Percentiles rank a stretch among this genome's conserved stretches.
phyloP scores from a whole-genome alignment of 2,797 vertebrate genomes.

The Strix occidentalis region DNA sequence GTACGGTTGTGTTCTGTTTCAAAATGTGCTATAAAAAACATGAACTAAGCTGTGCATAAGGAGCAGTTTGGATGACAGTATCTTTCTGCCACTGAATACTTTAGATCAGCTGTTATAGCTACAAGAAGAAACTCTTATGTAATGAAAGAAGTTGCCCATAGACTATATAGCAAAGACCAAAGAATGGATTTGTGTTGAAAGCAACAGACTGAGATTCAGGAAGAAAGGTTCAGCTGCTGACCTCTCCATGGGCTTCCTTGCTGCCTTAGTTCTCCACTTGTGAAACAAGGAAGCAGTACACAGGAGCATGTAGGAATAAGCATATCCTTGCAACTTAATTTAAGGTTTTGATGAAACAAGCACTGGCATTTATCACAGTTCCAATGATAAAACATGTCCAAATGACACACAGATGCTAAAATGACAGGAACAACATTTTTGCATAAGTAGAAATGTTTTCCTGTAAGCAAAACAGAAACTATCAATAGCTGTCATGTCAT shows the following conservation, averaged over 20 bases:
- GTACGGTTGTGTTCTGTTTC: background rate
- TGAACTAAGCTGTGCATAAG: background rate
- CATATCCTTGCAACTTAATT: background rate
- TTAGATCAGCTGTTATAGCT: background rate
- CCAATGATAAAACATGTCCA: background rate
- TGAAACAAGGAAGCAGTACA: background rate
- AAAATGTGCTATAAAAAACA: background rate
- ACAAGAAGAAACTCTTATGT: background rate
- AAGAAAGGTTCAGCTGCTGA: background rate
- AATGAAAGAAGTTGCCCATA: background rate
- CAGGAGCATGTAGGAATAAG: background rate
- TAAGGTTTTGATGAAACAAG: background rate
- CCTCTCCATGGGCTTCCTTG: background rate
- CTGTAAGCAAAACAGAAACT: background rate
- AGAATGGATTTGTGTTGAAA: background rate
- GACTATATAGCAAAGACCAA: background rate
- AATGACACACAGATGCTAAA: background rate
- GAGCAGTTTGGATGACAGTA: background rate
- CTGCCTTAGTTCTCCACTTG: background rate
- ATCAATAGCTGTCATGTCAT: background rate
- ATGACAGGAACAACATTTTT: background rate
- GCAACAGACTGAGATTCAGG: background rate
- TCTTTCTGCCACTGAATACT: constrained; percentile 19
- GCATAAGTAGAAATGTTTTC: background rate
- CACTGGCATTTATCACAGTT: background rate